Conservation (phyloP, 2,113 vertebrate species). For the Seriola aureovittata region DNA sequence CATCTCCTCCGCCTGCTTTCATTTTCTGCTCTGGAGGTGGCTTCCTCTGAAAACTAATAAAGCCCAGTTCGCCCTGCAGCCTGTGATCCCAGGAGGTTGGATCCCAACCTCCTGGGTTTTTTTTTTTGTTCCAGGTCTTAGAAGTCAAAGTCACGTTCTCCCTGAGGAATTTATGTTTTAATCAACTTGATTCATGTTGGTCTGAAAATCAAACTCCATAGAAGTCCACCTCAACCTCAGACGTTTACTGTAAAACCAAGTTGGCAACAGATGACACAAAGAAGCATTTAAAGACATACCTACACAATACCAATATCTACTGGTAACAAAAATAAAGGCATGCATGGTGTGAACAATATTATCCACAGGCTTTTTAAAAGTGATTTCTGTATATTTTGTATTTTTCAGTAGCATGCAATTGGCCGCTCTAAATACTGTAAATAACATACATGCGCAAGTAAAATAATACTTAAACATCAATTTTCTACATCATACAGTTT, state of each 20-base stretch:
- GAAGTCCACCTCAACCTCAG: neutral
- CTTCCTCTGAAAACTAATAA: constrained; percentile 72
- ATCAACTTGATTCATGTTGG: constrained; percentile 2
- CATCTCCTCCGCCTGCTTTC: constrained; percentile 33
- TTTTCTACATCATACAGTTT: neutral
- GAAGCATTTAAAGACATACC: neutral
- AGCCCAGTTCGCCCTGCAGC: constrained; percentile 38
- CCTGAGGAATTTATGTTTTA: constrained; percentile 32
- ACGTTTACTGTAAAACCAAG: neutral
- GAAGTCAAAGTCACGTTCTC: constrained; percentile 35
- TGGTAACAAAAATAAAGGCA: neutral
- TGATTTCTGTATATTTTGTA: too few species aligned
- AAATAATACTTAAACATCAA: neutral
- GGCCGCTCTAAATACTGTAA: neutral
- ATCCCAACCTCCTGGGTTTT: constrained; percentile 24
- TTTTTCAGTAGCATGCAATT: too few species aligned
- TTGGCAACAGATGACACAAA: neutral
- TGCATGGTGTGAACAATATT: too few species aligned
- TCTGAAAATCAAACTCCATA: neutral
- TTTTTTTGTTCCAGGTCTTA: constrained; percentile 28
- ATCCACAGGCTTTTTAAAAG: too few species aligned
- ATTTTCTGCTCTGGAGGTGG: constrained; percentile 57
- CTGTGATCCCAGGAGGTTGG: constrained; percentile 54
- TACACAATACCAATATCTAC: neutral
- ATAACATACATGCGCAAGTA: neutral